Base-by-base conservation (phyloP, 2,113 vertebrate genomes). In the Erpornis zantholeuca region DNA sequence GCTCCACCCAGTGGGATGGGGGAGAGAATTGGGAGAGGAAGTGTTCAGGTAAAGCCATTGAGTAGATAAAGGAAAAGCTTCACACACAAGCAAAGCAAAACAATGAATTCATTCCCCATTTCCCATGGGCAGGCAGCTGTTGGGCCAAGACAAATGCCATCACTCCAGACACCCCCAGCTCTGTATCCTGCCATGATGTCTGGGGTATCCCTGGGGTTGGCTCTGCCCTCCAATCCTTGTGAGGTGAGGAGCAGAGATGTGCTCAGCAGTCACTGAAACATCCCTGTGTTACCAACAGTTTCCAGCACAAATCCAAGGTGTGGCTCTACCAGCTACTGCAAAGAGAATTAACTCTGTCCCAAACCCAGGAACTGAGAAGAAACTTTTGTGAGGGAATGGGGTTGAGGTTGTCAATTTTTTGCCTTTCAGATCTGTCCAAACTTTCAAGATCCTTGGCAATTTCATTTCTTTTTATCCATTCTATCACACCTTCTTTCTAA, bases 111-210 rank as follows among this genome's bases (percentile, higher is more conserved):
- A 4, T 54, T 79, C 2, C 54, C 35, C 11, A 9, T 42, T 57
- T 33, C 25, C 59, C 36, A 8, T 11, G 76, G 59, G 40, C 49
- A 49, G 65, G 66, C 56, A 31, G 40, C 24, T 56, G 56, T 5
- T 35, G 57, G 57, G 35, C 17, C 49, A 18, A 3, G 44, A 13
- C 22, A 52, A 19, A 13, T n/a, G 11, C 8, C 33, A 11, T 4
- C 6, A 5, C 22, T 33, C 2, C 36, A 36, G 12, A 12, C 15
- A 6, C 33, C 16, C 2, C 52, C 60, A 66, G 77, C 60, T 44
- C 59, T 36, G 2, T 6, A 0, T 40, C 31, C 50, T 7, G 15
- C 6, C 5, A 2, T 2, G 49, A 6, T n/a, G 11, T 19, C 59
- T 81, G 76, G 68, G 59, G 1, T 25, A 5, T 15, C 36, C 57